Conservation (phyloP, 1,140 invertebrate species). For the Sesamia nonagrioides region DNA sequence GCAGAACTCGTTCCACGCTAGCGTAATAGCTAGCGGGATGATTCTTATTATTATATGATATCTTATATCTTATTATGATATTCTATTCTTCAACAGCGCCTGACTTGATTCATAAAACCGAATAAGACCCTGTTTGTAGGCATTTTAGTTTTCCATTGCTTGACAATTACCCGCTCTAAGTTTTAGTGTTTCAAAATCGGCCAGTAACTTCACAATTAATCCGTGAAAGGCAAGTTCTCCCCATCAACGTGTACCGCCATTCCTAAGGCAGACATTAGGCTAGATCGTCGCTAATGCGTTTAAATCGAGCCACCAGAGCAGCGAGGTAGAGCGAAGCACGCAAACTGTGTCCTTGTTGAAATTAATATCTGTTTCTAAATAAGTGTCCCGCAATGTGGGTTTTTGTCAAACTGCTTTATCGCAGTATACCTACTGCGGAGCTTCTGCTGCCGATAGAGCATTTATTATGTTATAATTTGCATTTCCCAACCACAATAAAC, state of each 20-base stretch:
- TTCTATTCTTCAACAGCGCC: too few species aligned
- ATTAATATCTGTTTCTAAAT: conserved; percentile 84
- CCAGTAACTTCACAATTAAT: neutral
- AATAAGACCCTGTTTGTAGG: too few species aligned
- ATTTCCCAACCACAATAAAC: too few species aligned
- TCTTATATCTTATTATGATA: too few species aligned
- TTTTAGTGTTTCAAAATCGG: too few species aligned
- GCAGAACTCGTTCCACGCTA: too few species aligned
- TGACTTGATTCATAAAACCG: too few species aligned
- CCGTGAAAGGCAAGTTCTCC: neutral
- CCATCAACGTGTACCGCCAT: neutral
- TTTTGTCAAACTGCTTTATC: conserved; percentile 55
- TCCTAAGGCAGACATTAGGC: neutral
- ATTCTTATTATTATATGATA: too few species aligned
- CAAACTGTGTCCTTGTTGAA: conserved; percentile 72
- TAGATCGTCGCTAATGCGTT: conserved; percentile 43
- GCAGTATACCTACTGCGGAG: conserved; percentile 38
- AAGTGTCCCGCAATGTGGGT: conserved; percentile 65
- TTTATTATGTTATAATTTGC: neutral
- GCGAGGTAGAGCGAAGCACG: conserved; percentile 64
- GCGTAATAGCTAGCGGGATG: too few species aligned
- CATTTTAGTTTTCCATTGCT: too few species aligned
- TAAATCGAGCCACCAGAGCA: conserved; percentile 41
- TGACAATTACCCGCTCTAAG: too few species aligned
- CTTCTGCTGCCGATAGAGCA: conserved; percentile 26